Evolutionary conservation across 2,797 vertebrate genomes (phyloP).

Genomic region (Fringilla coelebs): DNA sequence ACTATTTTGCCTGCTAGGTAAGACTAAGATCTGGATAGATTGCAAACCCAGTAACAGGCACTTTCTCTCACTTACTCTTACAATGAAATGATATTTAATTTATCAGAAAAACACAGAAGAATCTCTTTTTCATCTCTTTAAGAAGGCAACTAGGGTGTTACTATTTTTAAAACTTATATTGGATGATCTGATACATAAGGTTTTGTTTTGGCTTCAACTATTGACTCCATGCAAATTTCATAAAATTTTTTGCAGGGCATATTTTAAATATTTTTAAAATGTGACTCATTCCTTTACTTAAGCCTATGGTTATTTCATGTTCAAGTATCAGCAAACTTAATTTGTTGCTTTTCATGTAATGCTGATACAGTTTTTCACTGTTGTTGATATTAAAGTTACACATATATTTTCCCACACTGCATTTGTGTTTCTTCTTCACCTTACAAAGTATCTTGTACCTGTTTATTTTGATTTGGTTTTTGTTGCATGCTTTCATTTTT

Average conservation of each 20-base stretch:
- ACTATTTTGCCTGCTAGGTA: background rate
- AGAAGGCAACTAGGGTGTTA: background rate
- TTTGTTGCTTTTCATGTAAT: background rate
- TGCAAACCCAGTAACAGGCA: background rate
- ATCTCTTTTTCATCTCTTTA: background rate
- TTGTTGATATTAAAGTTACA: background rate
- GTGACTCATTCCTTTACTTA: background rate
- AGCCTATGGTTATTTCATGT: background rate
- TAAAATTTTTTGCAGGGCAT: background rate
- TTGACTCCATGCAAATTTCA: background rate
- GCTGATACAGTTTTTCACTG: background rate
- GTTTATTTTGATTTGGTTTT: background rate
- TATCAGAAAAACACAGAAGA: background rate
- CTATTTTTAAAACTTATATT: background rate
- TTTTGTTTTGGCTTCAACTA: background rate
- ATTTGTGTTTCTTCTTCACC: background rate
- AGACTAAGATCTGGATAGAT: background rate
- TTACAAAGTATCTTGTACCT: background rate
- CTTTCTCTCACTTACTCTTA: background rate
- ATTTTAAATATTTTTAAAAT: background rate
- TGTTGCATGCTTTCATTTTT: background rate
- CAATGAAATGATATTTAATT: background rate
- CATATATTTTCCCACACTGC: background rate
- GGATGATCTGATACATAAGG: background rate
- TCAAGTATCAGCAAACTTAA: background rate